phyloP scores from a whole-genome alignment of 2,797 vertebrate genomes.

The Melanotaenia parkinsoni region DNA sequence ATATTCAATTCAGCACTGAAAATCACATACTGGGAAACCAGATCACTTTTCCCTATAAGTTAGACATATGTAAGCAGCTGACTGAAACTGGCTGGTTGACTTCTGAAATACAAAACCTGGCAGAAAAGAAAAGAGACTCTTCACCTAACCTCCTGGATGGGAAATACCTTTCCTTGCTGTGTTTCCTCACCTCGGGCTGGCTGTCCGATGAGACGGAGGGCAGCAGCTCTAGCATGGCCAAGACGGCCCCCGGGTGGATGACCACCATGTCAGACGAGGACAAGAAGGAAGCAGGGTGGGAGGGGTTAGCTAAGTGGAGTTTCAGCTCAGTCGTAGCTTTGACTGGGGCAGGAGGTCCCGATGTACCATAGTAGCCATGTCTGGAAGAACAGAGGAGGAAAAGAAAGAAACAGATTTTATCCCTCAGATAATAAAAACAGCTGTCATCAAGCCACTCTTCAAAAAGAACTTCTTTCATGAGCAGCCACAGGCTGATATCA shows the following conservation, averaged over 20 bases:
- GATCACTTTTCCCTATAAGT: too few species aligned
- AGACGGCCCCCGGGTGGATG: constrained; percentile 95
- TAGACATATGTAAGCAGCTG: background rate
- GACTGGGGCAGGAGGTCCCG: constrained; percentile 85
- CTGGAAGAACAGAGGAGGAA: constrained; percentile 66
- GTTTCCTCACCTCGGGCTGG: constrained; percentile 90
- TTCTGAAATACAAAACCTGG: background rate
- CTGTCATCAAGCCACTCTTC: too few species aligned
- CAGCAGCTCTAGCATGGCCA: constrained; percentile 94
- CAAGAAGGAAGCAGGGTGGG: constrained; percentile 78
- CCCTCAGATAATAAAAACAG: too few species aligned
- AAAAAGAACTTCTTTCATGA: too few species aligned
- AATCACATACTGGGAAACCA: too few species aligned
- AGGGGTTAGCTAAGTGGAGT: constrained; percentile 80
- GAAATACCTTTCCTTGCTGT: constrained; percentile 26
- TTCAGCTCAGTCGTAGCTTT: constrained; percentile 90
- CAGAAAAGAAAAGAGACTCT: background rate
- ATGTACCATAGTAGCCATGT: constrained; percentile 89
- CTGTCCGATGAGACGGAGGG: constrained; percentile 90
- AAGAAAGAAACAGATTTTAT: background rate
- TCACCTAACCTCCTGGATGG: background rate
- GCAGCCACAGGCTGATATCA: too few species aligned
- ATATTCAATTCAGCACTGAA: too few species aligned
- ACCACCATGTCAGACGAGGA: constrained; percentile 86
- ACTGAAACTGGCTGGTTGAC: background rate